Evolutionary conservation across 2,113 vertebrate genomes (phyloP).

Genomic region (Microtus oregoni): DNA sequence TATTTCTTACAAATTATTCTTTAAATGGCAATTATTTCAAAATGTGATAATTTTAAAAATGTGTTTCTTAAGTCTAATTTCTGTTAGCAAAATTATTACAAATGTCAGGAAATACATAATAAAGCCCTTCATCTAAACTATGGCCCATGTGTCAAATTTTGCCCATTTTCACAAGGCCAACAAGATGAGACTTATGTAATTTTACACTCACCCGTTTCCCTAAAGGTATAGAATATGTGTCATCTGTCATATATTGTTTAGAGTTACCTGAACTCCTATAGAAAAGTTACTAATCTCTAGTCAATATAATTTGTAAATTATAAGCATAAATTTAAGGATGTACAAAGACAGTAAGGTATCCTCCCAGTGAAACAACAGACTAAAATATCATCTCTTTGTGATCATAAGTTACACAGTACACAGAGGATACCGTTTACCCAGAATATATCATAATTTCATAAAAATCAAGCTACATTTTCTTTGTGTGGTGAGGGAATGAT

Average conservation of each 20-base stretch:
- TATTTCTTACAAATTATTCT: neutral
- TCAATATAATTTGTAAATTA: neutral
- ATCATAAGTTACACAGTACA: conserved; percentile 5
- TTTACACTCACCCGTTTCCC: neutral
- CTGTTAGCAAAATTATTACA: conserved; percentile 23
- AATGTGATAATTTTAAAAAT: neutral
- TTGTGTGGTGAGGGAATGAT: neutral
- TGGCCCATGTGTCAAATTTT: neutral
- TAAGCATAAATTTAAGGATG: neutral
- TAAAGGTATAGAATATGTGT: neutral
- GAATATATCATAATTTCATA: conserved; percentile 31
- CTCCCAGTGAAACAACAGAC: neutral
- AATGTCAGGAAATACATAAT: neutral
- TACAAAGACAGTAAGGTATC: neutral
- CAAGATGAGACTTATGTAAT: neutral
- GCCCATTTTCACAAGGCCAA: neutral
- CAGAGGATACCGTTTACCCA: neutral
- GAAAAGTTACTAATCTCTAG: neutral
- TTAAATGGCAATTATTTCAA: conserved; percentile 29
- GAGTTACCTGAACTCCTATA: neutral
- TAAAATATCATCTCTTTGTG: conserved; percentile 11
- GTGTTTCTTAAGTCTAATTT: neutral
- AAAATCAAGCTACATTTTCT: neutral
- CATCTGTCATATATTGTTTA: neutral
- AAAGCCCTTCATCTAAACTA: neutral